Evolutionary conservation across 2,888 invertebrate genomes (phyloP).

Genomic region (Drosophila quinaria): DNA sequence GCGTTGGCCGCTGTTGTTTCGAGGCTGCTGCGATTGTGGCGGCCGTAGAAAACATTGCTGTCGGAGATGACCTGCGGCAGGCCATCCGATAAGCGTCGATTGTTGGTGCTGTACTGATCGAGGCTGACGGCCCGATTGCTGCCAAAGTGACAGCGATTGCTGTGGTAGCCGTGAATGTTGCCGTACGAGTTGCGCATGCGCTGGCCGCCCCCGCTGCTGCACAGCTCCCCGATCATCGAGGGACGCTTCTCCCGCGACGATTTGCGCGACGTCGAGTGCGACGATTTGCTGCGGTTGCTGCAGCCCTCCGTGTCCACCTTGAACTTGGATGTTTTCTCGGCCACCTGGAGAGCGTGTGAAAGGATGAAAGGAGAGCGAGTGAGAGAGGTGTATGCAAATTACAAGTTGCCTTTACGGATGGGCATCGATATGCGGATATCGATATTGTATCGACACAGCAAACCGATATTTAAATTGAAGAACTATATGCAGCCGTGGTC

Average conservation of each 20-base stretch:
- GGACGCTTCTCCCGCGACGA: constrained; percentile 88
- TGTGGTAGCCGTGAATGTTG: constrained; percentile 85
- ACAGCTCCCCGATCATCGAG: constrained; percentile 86
- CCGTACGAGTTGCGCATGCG: constrained; percentile 86
- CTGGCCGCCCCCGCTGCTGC: constrained; percentile 85
- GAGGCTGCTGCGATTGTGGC: constrained; percentile 79
- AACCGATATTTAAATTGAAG: no score
- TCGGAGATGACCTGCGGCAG: constrained; percentile 86
- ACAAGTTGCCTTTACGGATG: neutral
- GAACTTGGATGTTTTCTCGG: constrained; percentile 91
- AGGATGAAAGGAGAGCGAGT: neutral
- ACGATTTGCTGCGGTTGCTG: constrained; percentile 87
- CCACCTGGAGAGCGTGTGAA: constrained; percentile 82
- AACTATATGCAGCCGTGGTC: no score
- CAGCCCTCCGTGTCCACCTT: constrained; percentile 91
- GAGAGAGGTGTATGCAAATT: neutral
- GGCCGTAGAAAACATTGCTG: constrained; percentile 85
- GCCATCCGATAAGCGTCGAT: constrained; percentile 85
- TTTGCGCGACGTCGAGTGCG: constrained; percentile 89
- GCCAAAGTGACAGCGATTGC: constrained; percentile 85
- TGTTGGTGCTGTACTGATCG: constrained; percentile 85
- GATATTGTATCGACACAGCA: no score
- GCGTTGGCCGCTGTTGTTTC: constrained; percentile 54
- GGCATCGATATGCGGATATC: neutral
- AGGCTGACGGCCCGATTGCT: constrained; percentile 86